Evolutionary conservation across 1,140 invertebrate species (phyloP).

Genomic region (Plutomurus gul): DNA sequence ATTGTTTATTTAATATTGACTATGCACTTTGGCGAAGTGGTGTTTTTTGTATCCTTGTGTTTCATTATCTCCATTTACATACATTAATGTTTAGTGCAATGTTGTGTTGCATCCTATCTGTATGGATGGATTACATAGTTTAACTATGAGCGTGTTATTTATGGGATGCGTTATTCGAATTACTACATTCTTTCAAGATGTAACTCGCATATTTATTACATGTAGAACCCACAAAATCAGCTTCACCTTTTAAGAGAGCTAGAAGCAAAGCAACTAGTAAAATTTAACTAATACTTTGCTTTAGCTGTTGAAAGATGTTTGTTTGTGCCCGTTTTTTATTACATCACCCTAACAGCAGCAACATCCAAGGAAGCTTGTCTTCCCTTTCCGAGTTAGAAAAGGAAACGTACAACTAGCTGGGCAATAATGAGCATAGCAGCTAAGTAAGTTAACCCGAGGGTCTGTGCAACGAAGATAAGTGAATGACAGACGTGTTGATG

Average conservation of each 20-base stretch:
- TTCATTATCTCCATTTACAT: too few relatives aligned
- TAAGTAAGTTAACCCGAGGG: background rate
- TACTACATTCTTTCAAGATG: constrained; percentile 3
- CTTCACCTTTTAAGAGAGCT: constrained; percentile 4
- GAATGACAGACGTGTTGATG: background rate
- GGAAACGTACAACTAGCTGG: constrained; percentile 3
- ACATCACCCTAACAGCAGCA: background rate
- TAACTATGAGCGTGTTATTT: constrained; percentile 7
- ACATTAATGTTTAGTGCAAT: constrained; percentile 14
- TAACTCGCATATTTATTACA: constrained; percentile 15
- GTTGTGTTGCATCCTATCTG: background rate
- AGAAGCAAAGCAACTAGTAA: background rate
- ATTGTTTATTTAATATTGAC: too few relatives aligned
- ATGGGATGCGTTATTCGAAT: constrained; percentile 1
- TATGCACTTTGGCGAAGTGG: too few relatives aligned
- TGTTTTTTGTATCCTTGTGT: too few relatives aligned
- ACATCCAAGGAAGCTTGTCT: background rate
- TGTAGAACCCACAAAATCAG: background rate
- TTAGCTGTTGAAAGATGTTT: constrained; percentile 25
- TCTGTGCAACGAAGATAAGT: background rate
- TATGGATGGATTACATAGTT: background rate
- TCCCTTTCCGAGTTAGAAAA: background rate
- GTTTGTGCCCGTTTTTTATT: constrained; percentile 11
- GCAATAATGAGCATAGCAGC: constrained; percentile 18
- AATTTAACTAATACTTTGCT: background rate